Conservation (phyloP, 2,888 invertebrate genomes). For the Electrophaes corylata region DNA sequence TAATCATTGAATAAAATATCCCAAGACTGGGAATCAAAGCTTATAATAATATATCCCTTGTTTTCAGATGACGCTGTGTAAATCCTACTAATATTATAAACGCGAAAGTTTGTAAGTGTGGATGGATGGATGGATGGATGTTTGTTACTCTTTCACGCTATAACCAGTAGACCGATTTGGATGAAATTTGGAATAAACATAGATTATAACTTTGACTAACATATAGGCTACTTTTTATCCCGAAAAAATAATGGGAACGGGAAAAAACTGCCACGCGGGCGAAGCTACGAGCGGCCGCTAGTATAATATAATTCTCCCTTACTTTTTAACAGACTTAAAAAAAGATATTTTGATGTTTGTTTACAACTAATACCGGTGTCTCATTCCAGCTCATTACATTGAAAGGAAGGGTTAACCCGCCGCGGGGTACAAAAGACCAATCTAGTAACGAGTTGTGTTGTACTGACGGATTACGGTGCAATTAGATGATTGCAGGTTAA, state of each 20-base stretch:
- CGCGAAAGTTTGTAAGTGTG: no score
- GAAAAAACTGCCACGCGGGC: no score
- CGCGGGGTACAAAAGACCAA: constrained; percentile 33
- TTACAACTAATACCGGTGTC: constrained; percentile 18
- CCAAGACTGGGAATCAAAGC: neutral
- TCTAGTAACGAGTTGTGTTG: constrained; percentile 40
- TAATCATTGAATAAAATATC: neutral
- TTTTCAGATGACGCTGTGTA: no score
- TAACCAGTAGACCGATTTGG: no score
- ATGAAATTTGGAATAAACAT: no score
- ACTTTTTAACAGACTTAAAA: neutral
- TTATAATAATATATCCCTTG: neutral
- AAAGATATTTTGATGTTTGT: constrained; percentile 6
- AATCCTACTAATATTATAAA: no score
- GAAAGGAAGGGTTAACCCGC: constrained; percentile 31
- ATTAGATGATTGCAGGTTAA: constrained; percentile 52
- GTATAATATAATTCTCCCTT: neutral
- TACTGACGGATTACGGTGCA: constrained; percentile 50
- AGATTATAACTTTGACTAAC: no score
- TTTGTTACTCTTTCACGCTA: no score
- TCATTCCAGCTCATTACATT: constrained; percentile 30
- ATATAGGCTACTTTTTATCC: no score
- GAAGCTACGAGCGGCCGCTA: no score
- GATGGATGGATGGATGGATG: no score
- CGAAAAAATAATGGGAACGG: no score